Conservation (phyloP, 1,140 invertebrate species). For the Eulimnadia texana region DNA sequence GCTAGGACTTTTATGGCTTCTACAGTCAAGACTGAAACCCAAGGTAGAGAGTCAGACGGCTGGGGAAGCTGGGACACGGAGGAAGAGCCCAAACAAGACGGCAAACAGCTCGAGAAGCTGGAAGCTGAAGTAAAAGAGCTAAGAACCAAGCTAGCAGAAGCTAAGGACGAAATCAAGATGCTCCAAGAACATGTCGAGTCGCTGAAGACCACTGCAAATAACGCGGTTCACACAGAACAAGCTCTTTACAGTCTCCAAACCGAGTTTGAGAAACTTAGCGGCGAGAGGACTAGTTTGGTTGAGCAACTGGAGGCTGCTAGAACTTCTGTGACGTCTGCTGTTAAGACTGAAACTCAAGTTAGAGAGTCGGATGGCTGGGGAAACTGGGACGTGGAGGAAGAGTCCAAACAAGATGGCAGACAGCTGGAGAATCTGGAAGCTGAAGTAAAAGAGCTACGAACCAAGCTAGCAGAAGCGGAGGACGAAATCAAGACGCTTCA, state of each 20-base stretch:
- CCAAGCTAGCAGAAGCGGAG: background rate
- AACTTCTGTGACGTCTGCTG: background rate
- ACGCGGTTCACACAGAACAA: background rate
- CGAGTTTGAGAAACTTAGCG: background rate
- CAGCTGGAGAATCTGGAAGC: background rate
- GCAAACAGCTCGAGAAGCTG: background rate
- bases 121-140: background rate
- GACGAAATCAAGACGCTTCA: background rate
- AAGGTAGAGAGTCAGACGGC: background rate
- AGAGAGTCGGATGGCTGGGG: background rate
- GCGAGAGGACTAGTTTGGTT: background rate
- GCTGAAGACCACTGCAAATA: conserved; percentile 1
- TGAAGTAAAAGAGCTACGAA: background rate
- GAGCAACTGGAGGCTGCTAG: background rate
- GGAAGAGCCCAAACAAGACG: background rate
- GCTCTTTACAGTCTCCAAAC: background rate
- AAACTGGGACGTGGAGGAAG: background rate
- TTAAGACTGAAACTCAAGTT: too few relatives aligned
- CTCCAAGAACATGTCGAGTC: background rate
- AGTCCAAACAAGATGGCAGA: background rate
- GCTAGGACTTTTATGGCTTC: background rate
- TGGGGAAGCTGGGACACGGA: background rate
- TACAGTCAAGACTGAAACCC: too few relatives aligned
- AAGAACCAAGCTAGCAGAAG: too few relatives aligned
- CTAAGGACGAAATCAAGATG: background rate